These are phyloP conservation scores for Epinephelus awoara DNA, from an alignment of 2,797 vertebrate genomes.

Conservation along the genomic window DNA sequence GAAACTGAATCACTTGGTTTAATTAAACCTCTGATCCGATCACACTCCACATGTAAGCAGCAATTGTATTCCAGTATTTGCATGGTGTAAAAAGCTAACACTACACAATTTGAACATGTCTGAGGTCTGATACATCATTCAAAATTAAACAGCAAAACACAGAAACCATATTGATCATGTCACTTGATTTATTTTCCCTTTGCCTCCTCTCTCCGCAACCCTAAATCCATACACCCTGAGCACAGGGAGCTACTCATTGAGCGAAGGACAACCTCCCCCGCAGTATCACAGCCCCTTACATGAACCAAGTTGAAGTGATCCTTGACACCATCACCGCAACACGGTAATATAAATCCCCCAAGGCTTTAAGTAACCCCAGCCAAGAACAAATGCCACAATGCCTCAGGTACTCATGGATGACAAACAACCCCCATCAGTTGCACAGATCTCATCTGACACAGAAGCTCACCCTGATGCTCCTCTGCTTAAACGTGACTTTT, in stretches of 20 bases:
- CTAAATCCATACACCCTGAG: conserved; percentile 26
- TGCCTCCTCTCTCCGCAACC: neutral
- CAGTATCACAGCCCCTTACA: conserved; percentile 42
- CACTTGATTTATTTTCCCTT: neutral
- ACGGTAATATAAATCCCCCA: conserved; percentile 62
- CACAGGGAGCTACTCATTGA: conserved; percentile 2
- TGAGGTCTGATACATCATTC: conserved; percentile 5
- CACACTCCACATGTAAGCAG: neutral
- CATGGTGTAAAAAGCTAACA: neutral
- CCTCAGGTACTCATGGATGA: conserved; percentile 62
- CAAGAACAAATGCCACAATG: conserved; percentile 77
- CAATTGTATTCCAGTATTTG: neutral
- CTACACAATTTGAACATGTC: neutral
- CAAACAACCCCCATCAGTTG: conserved; percentile 66
- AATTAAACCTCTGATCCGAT: neutral
- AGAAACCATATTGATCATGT: conserved; percentile 22
- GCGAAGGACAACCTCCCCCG: conserved; percentile 35
- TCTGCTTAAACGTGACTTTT: conserved; percentile 63
- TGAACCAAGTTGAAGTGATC: conserved; percentile 71
- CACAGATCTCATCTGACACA: conserved; percentile 70
- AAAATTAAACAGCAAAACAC: conserved; percentile 1
- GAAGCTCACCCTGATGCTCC: conserved; percentile 62
- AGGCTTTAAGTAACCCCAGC: conserved; percentile 73
- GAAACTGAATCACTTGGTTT: neutral
- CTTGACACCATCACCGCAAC: conserved; percentile 74